Evolutionary conservation across 2,888 invertebrate genomes (phyloP).

Genomic region (Drosophila kuntzei): DNA sequence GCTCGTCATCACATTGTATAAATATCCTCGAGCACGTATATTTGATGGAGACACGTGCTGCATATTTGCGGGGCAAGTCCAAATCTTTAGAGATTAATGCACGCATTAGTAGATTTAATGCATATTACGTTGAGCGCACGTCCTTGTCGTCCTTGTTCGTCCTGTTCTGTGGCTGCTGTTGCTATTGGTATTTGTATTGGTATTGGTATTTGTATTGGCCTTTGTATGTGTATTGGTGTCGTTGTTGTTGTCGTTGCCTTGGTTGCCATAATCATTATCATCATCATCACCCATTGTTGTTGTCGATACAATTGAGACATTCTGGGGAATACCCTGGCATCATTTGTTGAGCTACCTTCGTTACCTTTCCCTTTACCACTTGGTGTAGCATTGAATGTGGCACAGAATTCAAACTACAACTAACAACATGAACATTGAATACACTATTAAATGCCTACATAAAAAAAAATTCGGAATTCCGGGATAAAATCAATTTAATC

Average conservation of each 20-base stretch:
- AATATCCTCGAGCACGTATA: slow-evolving; percentile 84
- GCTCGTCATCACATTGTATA: slow-evolving; percentile 78
- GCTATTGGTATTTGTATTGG: slow-evolving; percentile 17
- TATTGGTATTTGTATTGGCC: slow-evolving; percentile 23
- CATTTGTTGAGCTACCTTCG: slow-evolving; percentile 31
- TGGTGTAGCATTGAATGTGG: slow-evolving; percentile 23
- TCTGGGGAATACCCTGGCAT: slow-evolving; percentile 76
- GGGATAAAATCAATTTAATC: too few relatives aligned
- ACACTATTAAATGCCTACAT: too few relatives aligned
- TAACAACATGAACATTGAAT: background rate
- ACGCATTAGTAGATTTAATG: slow-evolving; percentile 85
- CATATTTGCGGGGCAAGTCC: slow-evolving; percentile 72
- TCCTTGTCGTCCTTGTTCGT: slow-evolving; percentile 24
- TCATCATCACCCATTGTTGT: slow-evolving; percentile 28
- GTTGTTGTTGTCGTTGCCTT: slow-evolving; percentile 53
- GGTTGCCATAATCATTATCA: slow-evolving; percentile 47
- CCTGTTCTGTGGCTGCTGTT: background rate
- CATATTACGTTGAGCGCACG: slow-evolving; percentile 74
- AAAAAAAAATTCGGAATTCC: too few relatives aligned
- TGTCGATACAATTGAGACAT: slow-evolving; percentile 76
- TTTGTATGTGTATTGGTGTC: slow-evolving; percentile 18
- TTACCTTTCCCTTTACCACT: background rate
- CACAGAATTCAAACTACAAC: slow-evolving; percentile 6
- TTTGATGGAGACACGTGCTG: slow-evolving; percentile 80
- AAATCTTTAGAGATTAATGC: slow-evolving; percentile 84